These are phyloP conservation scores for Drosophila macrospina DNA, from an alignment of 2,888 invertebrate genomes.

Conservation along the genomic window DNA sequence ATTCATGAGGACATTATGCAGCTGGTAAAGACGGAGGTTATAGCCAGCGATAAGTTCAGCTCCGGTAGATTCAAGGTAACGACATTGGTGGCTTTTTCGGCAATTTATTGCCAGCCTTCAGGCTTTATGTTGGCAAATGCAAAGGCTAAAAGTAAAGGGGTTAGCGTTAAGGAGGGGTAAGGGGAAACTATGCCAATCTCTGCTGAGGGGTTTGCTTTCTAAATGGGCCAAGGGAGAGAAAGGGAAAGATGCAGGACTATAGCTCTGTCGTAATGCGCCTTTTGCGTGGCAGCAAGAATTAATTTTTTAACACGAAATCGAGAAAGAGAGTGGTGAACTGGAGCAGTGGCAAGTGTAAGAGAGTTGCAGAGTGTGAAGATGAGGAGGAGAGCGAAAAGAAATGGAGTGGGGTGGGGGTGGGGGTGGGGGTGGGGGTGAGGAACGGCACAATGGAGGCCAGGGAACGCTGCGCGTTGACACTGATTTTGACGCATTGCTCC, in stretches of 20 bases:
- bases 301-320: constrained; percentile 72
- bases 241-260: not conserved
- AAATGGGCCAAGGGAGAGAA: constrained; percentile 1
- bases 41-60: constrained; percentile 65
- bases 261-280: constrained; percentile 24
- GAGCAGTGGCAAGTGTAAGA: constrained; percentile 1
- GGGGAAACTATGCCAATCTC: constrained; percentile 72
- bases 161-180: not conserved
- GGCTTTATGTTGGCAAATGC: constrained; percentile 35
- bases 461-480: constrained; percentile 80
- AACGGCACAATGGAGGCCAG: constrained; percentile 22
- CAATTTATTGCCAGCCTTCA: constrained; percentile 74
- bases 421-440: not conserved
- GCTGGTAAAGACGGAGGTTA: constrained; percentile 21
- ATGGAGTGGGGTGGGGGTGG: not conserved
- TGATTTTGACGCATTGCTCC: constrained; percentile 84
- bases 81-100: constrained; percentile 62
- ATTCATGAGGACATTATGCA: constrained; percentile 56
- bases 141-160: constrained; percentile 1
- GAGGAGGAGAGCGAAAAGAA: not conserved
- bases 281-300: constrained; percentile 75
- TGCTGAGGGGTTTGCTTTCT: constrained; percentile 14
- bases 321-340: constrained; percentile 9
- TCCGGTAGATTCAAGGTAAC: constrained; percentile 72
- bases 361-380: constrained; percentile 1